phyloP scores from a whole-genome alignment of 2,113 vertebrate species.

The Centropus bengalensis region DNA sequence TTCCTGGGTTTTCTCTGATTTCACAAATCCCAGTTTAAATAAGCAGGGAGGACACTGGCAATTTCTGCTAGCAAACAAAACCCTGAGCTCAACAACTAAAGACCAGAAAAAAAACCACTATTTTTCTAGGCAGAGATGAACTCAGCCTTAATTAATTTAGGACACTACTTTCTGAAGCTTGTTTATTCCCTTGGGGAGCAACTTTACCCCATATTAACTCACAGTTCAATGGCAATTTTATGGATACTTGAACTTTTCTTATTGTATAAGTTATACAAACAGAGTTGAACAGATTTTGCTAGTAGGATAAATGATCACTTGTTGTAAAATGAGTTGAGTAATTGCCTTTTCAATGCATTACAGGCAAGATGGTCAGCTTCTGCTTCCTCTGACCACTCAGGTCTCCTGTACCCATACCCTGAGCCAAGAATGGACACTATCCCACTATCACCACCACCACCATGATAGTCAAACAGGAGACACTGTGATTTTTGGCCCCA shows the following conservation, averaged over 20 bases:
- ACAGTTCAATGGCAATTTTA: constrained; percentile 70
- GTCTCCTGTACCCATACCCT: not conserved
- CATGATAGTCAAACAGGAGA: not conserved
- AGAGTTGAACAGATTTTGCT: constrained; percentile 62
- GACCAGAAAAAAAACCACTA: not conserved
- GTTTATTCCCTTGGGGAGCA: constrained; percentile 55
- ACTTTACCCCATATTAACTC: constrained; percentile 68
- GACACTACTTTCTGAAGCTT: constrained; percentile 62
- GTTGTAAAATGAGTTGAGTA: constrained; percentile 66
- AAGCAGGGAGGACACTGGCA: not conserved
- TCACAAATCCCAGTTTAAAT: not conserved
- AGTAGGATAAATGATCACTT: constrained; percentile 64
- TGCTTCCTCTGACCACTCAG: not conserved
- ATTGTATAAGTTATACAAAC: constrained; percentile 58
- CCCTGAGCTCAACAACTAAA: not conserved
- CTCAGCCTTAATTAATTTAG: constrained; percentile 58
- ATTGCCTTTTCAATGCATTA: constrained; percentile 17
- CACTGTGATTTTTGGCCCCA: not conserved
- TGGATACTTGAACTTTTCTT: constrained; percentile 71
- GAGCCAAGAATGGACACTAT: not conserved
- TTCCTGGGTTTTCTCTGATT: not conserved
- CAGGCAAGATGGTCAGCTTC: not conserved
- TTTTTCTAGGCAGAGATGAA: constrained; percentile 16
- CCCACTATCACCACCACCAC: not conserved
- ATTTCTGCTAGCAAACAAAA: constrained; percentile 18